Evolutionary conservation across 2,797 vertebrate species (phyloP).

Genomic region (Notoglanidium macrostoma): DNA sequence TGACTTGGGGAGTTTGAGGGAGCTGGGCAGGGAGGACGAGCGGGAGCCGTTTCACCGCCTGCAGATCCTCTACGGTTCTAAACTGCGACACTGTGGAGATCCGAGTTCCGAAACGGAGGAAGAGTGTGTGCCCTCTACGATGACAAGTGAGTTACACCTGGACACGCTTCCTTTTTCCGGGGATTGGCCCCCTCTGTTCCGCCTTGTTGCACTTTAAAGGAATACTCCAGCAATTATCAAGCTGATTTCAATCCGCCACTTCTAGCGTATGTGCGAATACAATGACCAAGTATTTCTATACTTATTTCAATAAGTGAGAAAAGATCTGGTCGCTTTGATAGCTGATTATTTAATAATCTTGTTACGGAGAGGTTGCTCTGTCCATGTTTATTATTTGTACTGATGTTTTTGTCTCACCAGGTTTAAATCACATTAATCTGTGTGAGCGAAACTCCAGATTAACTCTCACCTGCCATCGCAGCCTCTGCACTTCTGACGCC

Average conservation of each 20-base stretch:
- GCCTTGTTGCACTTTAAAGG: background rate
- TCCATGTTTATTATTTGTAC: background rate
- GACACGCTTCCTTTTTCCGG: background rate
- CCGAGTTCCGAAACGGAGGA: slow-evolving; percentile 58
- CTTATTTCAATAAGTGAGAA: background rate
- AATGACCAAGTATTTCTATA: background rate
- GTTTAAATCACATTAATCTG: slow-evolving; percentile 74
- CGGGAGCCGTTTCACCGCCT: slow-evolving; percentile 49
- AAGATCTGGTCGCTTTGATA: background rate
- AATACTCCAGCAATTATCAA: background rate
- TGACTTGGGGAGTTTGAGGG: slow-evolving; percentile 52
- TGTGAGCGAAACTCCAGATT: slow-evolving; percentile 59
- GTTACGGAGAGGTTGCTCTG: background rate
- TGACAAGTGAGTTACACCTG: slow-evolving; percentile 17
- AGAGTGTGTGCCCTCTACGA: background rate
- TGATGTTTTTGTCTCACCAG: slow-evolving; percentile 63
- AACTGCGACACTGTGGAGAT: slow-evolving; percentile 12
- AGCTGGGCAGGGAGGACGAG: slow-evolving; percentile 48
- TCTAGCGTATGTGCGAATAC: background rate
- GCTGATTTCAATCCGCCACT: background rate
- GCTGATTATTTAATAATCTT: background rate
- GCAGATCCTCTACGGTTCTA: slow-evolving; percentile 41
- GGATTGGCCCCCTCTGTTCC: background rate
- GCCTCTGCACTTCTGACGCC: slow-evolving; percentile 77
- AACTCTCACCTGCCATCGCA: slow-evolving; percentile 81